These are phyloP conservation scores for Bufo gargarizans DNA, from an alignment of 2,113 vertebrate genomes.

Conservation along the genomic window DNA sequence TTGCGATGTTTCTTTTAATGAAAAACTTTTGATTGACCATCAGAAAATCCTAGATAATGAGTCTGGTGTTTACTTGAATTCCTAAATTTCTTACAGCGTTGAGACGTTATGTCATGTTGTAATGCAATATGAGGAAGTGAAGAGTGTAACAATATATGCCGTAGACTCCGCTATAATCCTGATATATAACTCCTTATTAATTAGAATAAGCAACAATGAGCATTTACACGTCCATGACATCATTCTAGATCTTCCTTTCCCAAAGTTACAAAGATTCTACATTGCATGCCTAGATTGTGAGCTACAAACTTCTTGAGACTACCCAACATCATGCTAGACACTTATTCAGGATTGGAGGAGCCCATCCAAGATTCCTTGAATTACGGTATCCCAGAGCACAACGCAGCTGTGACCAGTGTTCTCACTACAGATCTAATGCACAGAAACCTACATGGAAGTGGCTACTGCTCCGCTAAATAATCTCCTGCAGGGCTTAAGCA, in stretches of 20 bases:
- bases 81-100: slow-evolving; percentile 5
- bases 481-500: too few species aligned
- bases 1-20: background rate
- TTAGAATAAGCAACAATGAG: slow-evolving; percentile 5
- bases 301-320: too few species aligned
- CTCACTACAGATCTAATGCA: too few species aligned
- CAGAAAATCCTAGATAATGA: background rate
- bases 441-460: too few species aligned
- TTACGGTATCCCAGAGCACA: too few species aligned
- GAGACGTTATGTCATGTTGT: slow-evolving; percentile 35
- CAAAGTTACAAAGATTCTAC: background rate
- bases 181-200: slow-evolving; percentile 2
- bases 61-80: slow-evolving; percentile 25
- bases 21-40: background rate
- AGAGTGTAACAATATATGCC: slow-evolving; percentile 29
- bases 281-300: background rate
- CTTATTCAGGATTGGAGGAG: too few species aligned
- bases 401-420: too few species aligned
- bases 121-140: slow-evolving; percentile 25
- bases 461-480: too few species aligned
- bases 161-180: slow-evolving; percentile 19
- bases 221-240: background rate
- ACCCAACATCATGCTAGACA: too few species aligned
- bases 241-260: background rate
- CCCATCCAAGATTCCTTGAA: too few species aligned